These are phyloP conservation scores for Hydrolagus colliei DNA, from an alignment of 2,797 vertebrate genomes.

Conservation along the genomic window DNA sequence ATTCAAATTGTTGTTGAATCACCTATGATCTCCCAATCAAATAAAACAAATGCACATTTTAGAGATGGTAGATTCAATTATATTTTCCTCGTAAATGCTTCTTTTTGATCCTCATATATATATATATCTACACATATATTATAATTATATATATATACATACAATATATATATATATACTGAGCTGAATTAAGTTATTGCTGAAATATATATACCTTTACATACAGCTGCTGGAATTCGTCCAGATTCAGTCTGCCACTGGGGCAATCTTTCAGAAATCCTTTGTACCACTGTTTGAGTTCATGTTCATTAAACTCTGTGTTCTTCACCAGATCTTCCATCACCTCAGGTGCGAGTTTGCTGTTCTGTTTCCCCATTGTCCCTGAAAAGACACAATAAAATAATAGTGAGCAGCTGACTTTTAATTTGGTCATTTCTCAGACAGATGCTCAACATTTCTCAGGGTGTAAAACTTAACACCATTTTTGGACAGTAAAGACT, in stretches of 20 bases:
- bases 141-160: too few relatives aligned
- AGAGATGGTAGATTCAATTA: background rate
- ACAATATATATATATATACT: background rate
- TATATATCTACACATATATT: too few relatives aligned
- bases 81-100: background rate
- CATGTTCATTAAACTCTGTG: conserved; percentile 97
- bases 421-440: background rate
- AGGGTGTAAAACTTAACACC: too few relatives aligned
- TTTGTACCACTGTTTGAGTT: conserved; percentile 99
- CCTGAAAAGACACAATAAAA: conserved; percentile 49
- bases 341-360: conserved; percentile 97
- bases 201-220: conserved; percentile 73
- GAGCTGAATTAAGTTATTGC: background rate
- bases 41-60: background rate
- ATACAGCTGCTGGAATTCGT: conserved; percentile 97
- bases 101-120: background rate
- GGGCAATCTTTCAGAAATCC: conserved; percentile 98
- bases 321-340: conserved; percentile 99
- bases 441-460: too few relatives aligned
- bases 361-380: conserved; percentile 98
- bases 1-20: too few relatives aligned
- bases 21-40: background rate
- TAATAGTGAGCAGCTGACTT: background rate
- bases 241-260: conserved; percentile 88
- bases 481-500: too few relatives aligned